Evolutionary conservation across 2,888 invertebrate species (phyloP).

Genomic region (Odontomyia ornata): DNA sequence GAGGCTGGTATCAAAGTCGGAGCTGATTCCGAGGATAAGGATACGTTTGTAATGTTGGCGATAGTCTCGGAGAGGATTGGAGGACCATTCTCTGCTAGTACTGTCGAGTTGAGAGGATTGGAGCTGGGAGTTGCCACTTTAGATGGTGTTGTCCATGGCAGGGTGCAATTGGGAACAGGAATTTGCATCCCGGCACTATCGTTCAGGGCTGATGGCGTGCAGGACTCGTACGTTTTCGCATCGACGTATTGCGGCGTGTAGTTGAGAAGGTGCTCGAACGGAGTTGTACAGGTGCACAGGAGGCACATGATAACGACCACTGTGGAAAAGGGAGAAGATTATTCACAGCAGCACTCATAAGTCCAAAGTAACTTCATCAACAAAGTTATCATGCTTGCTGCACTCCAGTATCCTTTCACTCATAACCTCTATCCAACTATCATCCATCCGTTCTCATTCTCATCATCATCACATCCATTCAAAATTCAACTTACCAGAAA

Average conservation of each 20-base stretch:
- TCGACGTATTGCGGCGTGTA: constrained; percentile 45
- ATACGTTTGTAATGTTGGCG: not conserved
- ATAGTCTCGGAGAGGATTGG: not conserved
- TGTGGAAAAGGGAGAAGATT: constrained; percentile 9
- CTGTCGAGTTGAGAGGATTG: constrained; percentile 2
- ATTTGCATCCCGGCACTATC: constrained; percentile 16
- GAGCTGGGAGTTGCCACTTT: not conserved
- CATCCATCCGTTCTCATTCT: not conserved
- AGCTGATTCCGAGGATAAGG: not conserved
- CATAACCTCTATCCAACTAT: not conserved
- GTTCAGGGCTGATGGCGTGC: not conserved
- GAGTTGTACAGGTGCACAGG: constrained; percentile 70
- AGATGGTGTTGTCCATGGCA: constrained; percentile 22
- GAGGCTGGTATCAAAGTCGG: not conserved
- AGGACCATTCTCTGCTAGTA: not conserved
- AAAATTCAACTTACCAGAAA: constrained; percentile 61
- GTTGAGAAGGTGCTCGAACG: constrained; percentile 72
- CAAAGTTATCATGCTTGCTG: not conserved
- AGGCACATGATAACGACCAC: constrained; percentile 70
- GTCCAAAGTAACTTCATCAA: too few relatives aligned
- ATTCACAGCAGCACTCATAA: too few relatives aligned
- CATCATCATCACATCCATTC: too few relatives aligned
- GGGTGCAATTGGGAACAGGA: constrained; percentile 23
- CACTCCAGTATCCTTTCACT: not conserved
- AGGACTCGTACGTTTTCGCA: constrained; percentile 36